Percentiles rank a stretch among this genome's conserved stretches.
Conservation (phyloP, 2,888 invertebrate species). For the Rhingia rostrata region DNA sequence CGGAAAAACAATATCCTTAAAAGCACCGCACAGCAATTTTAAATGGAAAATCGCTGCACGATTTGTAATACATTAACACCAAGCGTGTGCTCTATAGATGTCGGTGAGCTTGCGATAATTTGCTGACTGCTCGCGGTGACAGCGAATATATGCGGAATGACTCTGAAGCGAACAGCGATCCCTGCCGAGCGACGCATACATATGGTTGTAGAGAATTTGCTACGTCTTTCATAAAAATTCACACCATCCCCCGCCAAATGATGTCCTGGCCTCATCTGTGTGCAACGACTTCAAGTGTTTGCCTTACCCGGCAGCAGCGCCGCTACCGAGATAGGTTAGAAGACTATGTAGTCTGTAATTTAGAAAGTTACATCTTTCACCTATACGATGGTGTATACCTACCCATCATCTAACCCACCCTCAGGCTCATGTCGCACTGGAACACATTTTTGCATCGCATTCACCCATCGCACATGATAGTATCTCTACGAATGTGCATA, state of each 20-base stretch:
- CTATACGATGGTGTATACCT: constrained; percentile 19
- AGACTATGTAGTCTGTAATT: constrained; percentile 29
- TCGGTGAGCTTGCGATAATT: constrained; percentile 54
- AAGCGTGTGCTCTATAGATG: constrained; percentile 39
- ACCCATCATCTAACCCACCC: not conserved
- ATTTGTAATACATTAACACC: constrained; percentile 73
- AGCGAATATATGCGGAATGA: constrained; percentile 17
- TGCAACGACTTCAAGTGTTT: constrained; percentile 38
- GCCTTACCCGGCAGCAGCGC: constrained; percentile 20
- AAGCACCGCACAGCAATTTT: constrained; percentile 66
- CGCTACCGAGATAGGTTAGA: not conserved
- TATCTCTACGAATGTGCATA: constrained; percentile 37
- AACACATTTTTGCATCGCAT: constrained; percentile 35
- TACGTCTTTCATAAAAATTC: constrained; percentile 29
- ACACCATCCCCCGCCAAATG: constrained; percentile 54
- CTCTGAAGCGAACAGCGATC: constrained; percentile 11
- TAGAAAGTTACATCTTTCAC: constrained; percentile 60
- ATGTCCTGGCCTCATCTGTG: constrained; percentile 15
- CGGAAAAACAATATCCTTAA: constrained; percentile 70
- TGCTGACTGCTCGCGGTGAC: constrained; percentile 69
- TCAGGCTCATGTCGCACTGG: constrained; percentile 30
- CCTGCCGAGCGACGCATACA: constrained; percentile 10
- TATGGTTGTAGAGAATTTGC: not conserved
- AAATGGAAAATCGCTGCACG: constrained; percentile 68
- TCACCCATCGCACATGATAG: constrained; percentile 6